Base-by-base conservation (phyloP, 2,797 vertebrate species). In the Valencia hispanica region DNA sequence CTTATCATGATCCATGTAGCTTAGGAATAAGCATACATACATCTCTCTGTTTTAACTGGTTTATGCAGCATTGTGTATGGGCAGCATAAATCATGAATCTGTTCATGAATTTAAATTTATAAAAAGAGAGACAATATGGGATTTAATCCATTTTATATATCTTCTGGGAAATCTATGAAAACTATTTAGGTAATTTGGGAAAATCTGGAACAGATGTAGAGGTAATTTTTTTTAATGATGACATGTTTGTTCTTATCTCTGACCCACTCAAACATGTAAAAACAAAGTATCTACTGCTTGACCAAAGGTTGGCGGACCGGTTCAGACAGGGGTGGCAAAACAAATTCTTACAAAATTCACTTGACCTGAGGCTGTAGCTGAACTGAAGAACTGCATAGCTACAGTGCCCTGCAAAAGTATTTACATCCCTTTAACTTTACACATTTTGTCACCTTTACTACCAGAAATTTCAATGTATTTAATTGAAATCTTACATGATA, bases 171-270 rank as follows among this genome's bases (percentile, higher is more conserved):
- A 83, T 72, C 70, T 69, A 27, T 61, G 57, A 20, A 82, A 80
- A 78, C 5, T 9, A 71, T 72, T 22, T 57, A 57, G 70, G 41
- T 50, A 50, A 72, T 53, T 75, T 63, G 34, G 39, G 10, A 70
- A 79, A 73, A 86, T 77, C 70, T 50, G 30, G 12, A 83, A 55
- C 22, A 77, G 36, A 84, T 68, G 59, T 57, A n/a, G 25, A 50
- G 73, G 53, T 73, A 0, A 69, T 73, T 55, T 74, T 41, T 80
- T 74, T 57, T 51, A 51, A 65, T 79, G 43, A 72, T 51, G 57
- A 55, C 36, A 57, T 41, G 34, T 5, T 76, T 53, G 74, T 70
- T 79, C 75, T 79, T 63, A 69, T 73, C 73, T 73, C 61, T 68
- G 36, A 48, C 59, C 72, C 61, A 61, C 20, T 70, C 25, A 73